Evolutionary conservation across 2,888 invertebrate species (phyloP), one percentile per base, ranked within the genome.

Genomic region (Lobophora halterata): DNA sequence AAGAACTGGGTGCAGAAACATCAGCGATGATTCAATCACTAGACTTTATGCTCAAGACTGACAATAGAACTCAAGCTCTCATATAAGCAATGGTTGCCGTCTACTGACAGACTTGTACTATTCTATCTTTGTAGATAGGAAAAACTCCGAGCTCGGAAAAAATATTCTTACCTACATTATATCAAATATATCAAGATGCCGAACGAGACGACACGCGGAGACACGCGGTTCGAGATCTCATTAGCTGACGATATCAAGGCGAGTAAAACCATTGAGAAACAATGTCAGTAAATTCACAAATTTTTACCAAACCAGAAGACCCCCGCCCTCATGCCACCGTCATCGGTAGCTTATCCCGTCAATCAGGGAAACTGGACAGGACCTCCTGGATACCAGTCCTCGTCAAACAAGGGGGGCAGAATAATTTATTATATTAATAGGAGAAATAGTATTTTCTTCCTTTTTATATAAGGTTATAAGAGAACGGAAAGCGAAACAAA

Each of bases 321-420:
- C 16, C 3, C 28, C 6, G 5, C 27, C 1, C 8, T 10, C 3
- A 3, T 7, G 2, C 9, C 14, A 9, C 26, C 14, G 8, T 12
- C 26, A 3, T 5, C 8, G 16, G 3, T 5, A n/a, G 13, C 11
- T 7, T 12, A 19, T 11, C 19, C 19, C 5, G 13, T 2, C 25
- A 7, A 20, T 3, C 34, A 27, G 34, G 28, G 28, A 35, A 35
- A 35, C 9, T 28, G 23, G 35, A 16, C 13, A 9, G 28, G 17
- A 19, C 27, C 34, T 21, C 27, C 34, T 17, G 27, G 27, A 8
- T 21, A 12, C 17, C 18, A n/a, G n/a, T n/a, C n/a, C n/a, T n/a
- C 23, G 23, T 18, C 35, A 12, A 18, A 51, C 28, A 49, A 45
- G 3, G 52, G 50, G 12, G 21, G 53, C 12, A 13, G 49, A 10